A percentile compares a stretch with the other conserved stretches of the same genome.
These are phyloP conservation scores for Medauroidea extradentata DNA, from an alignment of 1,140 invertebrate species.

Conservation along the genomic window DNA sequence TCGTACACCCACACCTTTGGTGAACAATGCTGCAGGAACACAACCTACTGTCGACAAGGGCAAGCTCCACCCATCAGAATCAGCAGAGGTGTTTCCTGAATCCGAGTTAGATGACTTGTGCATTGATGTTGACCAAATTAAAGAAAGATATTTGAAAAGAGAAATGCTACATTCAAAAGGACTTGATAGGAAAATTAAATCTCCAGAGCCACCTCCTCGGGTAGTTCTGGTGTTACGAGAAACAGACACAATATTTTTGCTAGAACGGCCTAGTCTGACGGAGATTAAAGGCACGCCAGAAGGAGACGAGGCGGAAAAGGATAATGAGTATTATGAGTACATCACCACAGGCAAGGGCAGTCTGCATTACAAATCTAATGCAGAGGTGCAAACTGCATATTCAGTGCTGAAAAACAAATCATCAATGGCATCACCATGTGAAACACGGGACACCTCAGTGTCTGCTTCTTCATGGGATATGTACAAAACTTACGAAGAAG, in stretches of 20 bases:
- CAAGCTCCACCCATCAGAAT: too few relatives aligned
- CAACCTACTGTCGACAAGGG: too few relatives aligned
- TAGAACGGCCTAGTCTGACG: conserved; percentile 58
- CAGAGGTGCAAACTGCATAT: conserved; percentile 61
- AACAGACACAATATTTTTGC: conserved; percentile 58
- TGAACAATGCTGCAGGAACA: too few relatives aligned
- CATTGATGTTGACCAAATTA: too few relatives aligned
- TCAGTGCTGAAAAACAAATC: conserved; percentile 54
- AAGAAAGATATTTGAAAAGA: too few relatives aligned
- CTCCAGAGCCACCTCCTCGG: neutral
- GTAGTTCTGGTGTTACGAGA: conserved; percentile 52
- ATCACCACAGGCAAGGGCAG: conserved; percentile 57
- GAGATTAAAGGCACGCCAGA: conserved; percentile 53
- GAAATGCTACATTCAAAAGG: too few relatives aligned
- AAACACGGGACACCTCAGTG: conserved; percentile 50
- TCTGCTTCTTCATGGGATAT: conserved; percentile 71
- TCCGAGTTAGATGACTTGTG: too few relatives aligned
- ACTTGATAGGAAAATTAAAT: too few relatives aligned
- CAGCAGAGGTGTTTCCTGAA: too few relatives aligned
- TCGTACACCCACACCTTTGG: too few relatives aligned
- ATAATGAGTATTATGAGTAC: conserved; percentile 60
- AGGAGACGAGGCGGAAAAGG: conserved; percentile 48
- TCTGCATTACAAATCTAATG: conserved; percentile 53
- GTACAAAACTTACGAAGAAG: conserved; percentile 57
- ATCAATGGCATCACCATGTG: conserved; percentile 50